phyloP scores from a whole-genome alignment of 2,113 vertebrate species.

The Pedetes capensis region DNA sequence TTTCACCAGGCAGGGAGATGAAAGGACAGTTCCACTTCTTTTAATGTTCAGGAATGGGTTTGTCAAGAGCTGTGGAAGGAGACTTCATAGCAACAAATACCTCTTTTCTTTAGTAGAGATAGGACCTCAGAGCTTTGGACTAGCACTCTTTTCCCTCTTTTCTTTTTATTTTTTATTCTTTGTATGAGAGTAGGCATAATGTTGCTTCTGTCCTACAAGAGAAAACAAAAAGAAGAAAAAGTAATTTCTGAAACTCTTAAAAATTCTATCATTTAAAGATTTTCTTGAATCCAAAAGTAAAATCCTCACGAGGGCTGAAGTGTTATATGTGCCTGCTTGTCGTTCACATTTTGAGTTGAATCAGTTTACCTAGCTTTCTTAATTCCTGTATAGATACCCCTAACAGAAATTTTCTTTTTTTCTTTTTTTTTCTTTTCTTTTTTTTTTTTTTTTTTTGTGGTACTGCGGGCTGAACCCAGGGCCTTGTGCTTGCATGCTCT shows the following conservation, averaged over 20 bases:
- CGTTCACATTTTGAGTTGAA: background rate
- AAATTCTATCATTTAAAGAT: background rate
- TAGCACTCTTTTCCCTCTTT: background rate
- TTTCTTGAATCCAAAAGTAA: background rate
- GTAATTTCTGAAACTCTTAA: background rate
- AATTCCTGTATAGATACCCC: background rate
- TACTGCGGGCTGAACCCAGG: too few species aligned
- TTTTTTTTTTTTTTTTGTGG: too few species aligned
- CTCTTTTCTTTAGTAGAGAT: background rate
- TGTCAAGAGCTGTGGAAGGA: background rate
- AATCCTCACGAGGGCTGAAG: background rate
- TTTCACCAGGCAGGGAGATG: background rate
- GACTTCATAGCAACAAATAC: background rate
- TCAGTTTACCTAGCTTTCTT: conserved; percentile 7
- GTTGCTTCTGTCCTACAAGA: background rate
- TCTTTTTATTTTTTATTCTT: background rate
- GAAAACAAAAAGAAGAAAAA: background rate
- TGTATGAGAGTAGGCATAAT: background rate
- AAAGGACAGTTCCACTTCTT: background rate
- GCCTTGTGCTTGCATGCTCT: too few species aligned
- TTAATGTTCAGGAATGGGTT: conserved; percentile 16
- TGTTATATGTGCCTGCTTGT: background rate
- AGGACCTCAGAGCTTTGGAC: background rate
- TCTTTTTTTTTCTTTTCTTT: too few species aligned
- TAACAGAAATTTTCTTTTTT: too few species aligned